Evolutionary conservation across 2,797 vertebrate genomes (phyloP).

Genomic region (Rhincodon typus): DNA sequence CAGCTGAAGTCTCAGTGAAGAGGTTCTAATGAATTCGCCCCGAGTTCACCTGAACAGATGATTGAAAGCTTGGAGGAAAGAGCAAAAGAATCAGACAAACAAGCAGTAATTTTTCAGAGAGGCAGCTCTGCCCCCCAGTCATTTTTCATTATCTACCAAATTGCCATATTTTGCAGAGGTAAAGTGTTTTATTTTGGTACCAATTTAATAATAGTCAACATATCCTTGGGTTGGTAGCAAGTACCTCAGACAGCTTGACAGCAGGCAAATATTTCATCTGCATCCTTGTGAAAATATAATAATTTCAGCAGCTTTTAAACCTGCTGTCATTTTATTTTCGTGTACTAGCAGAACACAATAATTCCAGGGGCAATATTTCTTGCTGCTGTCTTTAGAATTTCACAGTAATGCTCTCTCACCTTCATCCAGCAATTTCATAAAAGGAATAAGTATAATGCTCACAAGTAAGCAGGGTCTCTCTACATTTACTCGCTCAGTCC

Average conservation of each 20-base stretch:
- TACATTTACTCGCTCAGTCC: background rate
- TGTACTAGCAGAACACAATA: background rate
- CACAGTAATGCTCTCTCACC: background rate
- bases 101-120: slow-evolving; percentile 68
- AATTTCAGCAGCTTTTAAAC: slow-evolving; percentile 10
- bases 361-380: slow-evolving; percentile 2
- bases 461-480: background rate
- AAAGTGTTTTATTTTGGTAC: slow-evolving; percentile 14
- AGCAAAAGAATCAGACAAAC: slow-evolving; percentile 61
- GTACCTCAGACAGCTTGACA: background rate
- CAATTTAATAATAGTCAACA: slow-evolving; percentile 32
- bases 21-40: slow-evolving; percentile 67
- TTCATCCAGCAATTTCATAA: background rate
- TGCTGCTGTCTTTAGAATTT: background rate
- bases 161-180: slow-evolving; percentile 30
- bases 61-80: slow-evolving; percentile 55
- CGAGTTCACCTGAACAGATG: slow-evolving; percentile 66
- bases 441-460: background rate
- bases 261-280: slow-evolving; percentile 22
- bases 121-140: slow-evolving; percentile 55
- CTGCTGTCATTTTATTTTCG: background rate
- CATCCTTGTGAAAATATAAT: background rate
- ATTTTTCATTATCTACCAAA: slow-evolving; percentile 47
- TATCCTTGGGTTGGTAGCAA: slow-evolving; percentile 25
- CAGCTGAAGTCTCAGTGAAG: slow-evolving; percentile 60